Evolutionary conservation across 2,888 invertebrate genomes (phyloP), one percentile per base, ranked within the genome.

Genomic region (Orchesella flavescens): DNA sequence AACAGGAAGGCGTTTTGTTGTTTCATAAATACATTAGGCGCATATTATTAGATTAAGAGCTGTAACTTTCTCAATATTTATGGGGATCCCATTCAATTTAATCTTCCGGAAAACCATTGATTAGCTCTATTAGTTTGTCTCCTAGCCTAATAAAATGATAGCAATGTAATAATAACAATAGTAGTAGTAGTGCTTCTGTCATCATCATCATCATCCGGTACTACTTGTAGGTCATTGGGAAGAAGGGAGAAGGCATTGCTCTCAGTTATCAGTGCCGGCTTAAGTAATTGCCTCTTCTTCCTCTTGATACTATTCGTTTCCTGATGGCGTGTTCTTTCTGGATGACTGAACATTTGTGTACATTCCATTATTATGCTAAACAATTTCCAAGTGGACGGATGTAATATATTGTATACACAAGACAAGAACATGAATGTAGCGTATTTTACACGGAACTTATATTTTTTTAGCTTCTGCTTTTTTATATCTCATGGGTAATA

Each of bases 101-200:
- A 79, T 79, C 79, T 79, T 72, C 63, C 79, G 79, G 79, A 79
- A 79, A 79, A 17, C 53, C 71, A 55, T 79, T 72, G 63, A 79
- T 71, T 79, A 53, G 72, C 53, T 53, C 72, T 79, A 79, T 63
- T 79, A 61, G 63, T 46, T 72, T 72, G 57, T 76, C 68, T 69
- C 7, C 43, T 24, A 73, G 44, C 19, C 21, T 44, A 43, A 17
- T 57, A 19, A 49, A 73, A 12, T 24, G 24, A 34, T 65, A 75
- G 1, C 19, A 49, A 46, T 44, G n/a, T 23, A 23, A 19, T 57
- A 15, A 49, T 43, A 34, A n/a, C n/a, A n/a, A 7, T 34, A 34
- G 3, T 34, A 34, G 7, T 34, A 7, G 34, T 34, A 34, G 34
- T 34, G 34, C 34, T 34, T 4, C 34, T 7, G 3, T 34, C 2